Evolutionary conservation across 2,113 vertebrate species (phyloP).

Genomic region (Cyrtonyx montezumae): DNA sequence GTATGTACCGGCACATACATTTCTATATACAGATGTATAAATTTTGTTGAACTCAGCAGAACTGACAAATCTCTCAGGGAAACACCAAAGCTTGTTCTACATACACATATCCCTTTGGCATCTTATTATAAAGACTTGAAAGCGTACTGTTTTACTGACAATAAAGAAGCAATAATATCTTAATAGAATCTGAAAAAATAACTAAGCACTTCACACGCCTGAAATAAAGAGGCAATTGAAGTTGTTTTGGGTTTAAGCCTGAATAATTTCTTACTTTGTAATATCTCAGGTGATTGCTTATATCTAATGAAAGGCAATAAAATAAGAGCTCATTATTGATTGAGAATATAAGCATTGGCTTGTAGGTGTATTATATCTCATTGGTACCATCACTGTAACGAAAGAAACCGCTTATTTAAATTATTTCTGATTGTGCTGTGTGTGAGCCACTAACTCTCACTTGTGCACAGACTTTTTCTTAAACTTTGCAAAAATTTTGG

Average conservation of each 20-base stretch:
- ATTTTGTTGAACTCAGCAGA: constrained; percentile 51
- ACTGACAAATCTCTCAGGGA: constrained; percentile 35
- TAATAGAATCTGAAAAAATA: constrained; percentile 67
- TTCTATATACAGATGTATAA: background rate
- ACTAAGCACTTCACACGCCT: constrained; percentile 49
- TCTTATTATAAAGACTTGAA: constrained; percentile 56
- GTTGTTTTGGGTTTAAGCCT: constrained; percentile 48
- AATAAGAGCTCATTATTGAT: constrained; percentile 58
- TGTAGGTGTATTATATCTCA: background rate
- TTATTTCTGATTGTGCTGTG: constrained; percentile 56
- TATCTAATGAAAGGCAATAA: constrained; percentile 61
- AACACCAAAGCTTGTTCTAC: constrained; percentile 47
- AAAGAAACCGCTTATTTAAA: constrained; percentile 59
- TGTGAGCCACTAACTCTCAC: constrained; percentile 35
- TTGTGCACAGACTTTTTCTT: background rate
- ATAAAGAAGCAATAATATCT: constrained; percentile 62
- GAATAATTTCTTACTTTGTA: constrained; percentile 44
- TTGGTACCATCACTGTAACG: constrained; percentile 35
- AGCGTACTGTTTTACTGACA: constrained; percentile 68
- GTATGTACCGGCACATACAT: background rate
- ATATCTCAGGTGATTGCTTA: constrained; percentile 69
- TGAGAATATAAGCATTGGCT: constrained; percentile 47
- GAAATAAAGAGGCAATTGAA: constrained; percentile 67
- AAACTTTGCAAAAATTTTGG: constrained; percentile 10
- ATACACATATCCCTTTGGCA: constrained; percentile 58